Percentiles rank a stretch among this genome's conserved stretches.
phyloP scores from a whole-genome alignment of 2,888 invertebrate genomes.

The Meliscaeva auricollis region DNA sequence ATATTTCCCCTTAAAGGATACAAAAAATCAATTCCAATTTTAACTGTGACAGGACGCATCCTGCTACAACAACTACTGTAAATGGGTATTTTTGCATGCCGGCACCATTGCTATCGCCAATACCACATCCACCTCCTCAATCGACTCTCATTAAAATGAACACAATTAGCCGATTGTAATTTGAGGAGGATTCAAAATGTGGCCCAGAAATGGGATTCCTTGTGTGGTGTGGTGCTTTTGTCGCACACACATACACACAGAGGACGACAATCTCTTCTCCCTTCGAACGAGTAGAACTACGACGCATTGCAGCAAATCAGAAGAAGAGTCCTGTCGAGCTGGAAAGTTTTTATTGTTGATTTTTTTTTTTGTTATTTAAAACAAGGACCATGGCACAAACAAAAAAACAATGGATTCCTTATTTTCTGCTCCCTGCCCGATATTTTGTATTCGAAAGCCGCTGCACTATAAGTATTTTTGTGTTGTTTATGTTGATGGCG shows the following conservation, averaged over 20 bases:
- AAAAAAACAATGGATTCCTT: neutral
- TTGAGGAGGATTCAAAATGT: conserved; percentile 40
- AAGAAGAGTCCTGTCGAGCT: conserved; percentile 8
- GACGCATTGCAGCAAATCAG: conserved; percentile 22
- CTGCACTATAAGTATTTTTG: neutral
- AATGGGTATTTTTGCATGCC: neutral
- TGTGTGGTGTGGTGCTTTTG: conserved; percentile 13
- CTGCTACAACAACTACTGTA: conserved; percentile 16
- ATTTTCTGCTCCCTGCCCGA: neutral
- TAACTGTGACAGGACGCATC: conserved; percentile 26
- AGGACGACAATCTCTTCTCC: conserved; percentile 1
- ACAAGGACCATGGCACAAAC: neutral
- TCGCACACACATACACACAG: neutral
- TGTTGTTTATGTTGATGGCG: conserved; percentile 9
- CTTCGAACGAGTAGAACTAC: neutral
- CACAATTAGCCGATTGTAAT: conserved; percentile 71
- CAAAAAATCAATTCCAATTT: neutral
- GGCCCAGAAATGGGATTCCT: conserved; percentile 3
- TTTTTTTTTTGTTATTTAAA: neutral
- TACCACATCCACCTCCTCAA: conserved; percentile 7
- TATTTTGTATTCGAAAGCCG: neutral
- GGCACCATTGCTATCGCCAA: neutral
- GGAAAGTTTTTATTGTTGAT: neutral
- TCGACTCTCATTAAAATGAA: conserved; percentile 47
- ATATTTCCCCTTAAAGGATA: neutral